Base-by-base conservation (phyloP, 2,888 invertebrate species). In the Spisula subtruncata region DNA sequence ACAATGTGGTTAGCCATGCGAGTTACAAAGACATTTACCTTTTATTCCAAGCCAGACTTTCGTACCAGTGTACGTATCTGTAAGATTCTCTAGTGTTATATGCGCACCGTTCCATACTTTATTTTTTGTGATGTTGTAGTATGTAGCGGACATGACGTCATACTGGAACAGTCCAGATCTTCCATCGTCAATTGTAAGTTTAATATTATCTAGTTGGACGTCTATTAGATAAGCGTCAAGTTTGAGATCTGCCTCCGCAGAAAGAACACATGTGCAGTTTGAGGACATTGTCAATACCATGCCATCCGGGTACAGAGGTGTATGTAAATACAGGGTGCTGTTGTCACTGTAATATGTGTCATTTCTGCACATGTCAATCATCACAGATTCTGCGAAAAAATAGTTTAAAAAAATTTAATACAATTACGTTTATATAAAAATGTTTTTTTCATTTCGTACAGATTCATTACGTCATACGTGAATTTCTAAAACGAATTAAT, bases 1-100 rank as follows among this genome's bases (percentile, higher is more conserved):
- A 41, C 41, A 41, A 41, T 41, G 41, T 41, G 8, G 8, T 41
- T 8, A 41, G 2, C 41, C 41, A 2, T 41, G 14, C 12, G 51
- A 51, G 6, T 25, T 8, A 25, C 2, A 25, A n/a, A 1, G 2
- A 4, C 25, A 66, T 25, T 35, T 75, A 75, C 75, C 75, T 75
- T 35, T 75, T 10, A 75, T 35, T 75, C 75, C 75, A 32, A 75
- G 12, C 75, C 75, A 75, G 29, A 75, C 35, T 75, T 75, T 75
- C 16, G 75, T 35, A 18, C 18, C 75, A 75, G 18, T 1, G 16
- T 18, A 18, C 1, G 75, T 10, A 75, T 35, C 35, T 32, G 75
- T 5, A 2, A 35, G 2, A 75, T 29, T 75, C 8, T 32, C 75
- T 0, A 75, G 35, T 16, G 75, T 16, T 16, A 75, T 32, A 29